These are phyloP conservation scores for Hemicrepidius hirtus DNA, from an alignment of 2,888 invertebrate genomes.

Conservation along the genomic window DNA sequence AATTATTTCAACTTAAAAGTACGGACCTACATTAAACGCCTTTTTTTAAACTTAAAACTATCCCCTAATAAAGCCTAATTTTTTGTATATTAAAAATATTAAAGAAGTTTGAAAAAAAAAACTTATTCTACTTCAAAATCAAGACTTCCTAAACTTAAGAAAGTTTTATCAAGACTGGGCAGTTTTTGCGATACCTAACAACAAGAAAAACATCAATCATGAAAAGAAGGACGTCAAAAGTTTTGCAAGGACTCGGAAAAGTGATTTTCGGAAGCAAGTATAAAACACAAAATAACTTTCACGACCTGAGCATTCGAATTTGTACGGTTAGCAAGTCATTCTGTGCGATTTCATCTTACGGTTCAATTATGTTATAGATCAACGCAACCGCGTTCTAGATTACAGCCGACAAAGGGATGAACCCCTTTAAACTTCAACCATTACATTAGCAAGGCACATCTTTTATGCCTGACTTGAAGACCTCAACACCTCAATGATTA, in stretches of 20 bases:
- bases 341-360: background rate
- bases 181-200: background rate
- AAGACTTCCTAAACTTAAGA: too few relatives aligned
- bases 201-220: slow-evolving; percentile 16
- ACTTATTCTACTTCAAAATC: too few relatives aligned
- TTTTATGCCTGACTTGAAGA: slow-evolving; percentile 41
- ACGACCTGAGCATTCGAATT: background rate
- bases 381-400: slow-evolving; percentile 25
- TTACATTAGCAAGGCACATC: slow-evolving; percentile 16
- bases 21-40: too few relatives aligned
- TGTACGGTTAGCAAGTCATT: too few relatives aligned
- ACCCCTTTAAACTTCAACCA: slow-evolving; percentile 32
- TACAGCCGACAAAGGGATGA: slow-evolving; percentile 29
- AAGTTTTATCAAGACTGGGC: too few relatives aligned
- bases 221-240: background rate
- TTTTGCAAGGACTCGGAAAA: background rate
- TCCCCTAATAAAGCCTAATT: too few relatives aligned
- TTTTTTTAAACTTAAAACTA: too few relatives aligned
- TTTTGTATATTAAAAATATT: too few relatives aligned
- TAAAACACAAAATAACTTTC: background rate
- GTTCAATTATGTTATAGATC: slow-evolving; percentile 26
- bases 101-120: too few relatives aligned
- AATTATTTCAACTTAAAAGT: too few relatives aligned
- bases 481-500: slow-evolving; percentile 34
- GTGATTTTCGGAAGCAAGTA: background rate